Evolutionary conservation across 64 coral and sea anemone genomes (phyloP).

Genomic region (Catalaphyllia jardinei): DNA sequence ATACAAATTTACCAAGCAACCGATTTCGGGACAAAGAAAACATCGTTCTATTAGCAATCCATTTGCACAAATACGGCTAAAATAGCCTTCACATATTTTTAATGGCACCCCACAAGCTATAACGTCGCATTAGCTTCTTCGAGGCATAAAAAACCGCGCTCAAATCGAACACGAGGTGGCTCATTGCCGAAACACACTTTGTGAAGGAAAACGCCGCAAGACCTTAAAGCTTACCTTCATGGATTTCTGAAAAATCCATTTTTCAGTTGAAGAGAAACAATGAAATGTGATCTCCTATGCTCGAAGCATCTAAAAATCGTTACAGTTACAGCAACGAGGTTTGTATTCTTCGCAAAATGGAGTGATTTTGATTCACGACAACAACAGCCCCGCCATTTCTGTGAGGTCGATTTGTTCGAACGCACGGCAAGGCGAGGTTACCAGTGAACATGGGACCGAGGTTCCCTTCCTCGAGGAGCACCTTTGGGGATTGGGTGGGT

Average conservation of each 20-base stretch:
- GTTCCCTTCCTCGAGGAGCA: not conserved
- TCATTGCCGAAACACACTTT: not conserved
- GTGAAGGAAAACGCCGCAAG: not conserved
- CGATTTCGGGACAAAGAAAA: not conserved
- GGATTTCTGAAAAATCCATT: constrained; percentile 79
- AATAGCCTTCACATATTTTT: not conserved
- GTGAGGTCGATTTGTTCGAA: constrained; percentile 25
- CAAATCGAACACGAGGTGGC: not conserved
- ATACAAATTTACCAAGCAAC: not conserved
- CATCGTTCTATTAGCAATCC: not conserved
- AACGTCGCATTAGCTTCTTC: not conserved
- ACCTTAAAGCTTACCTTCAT: constrained; percentile 54
- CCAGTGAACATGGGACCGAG: not conserved
- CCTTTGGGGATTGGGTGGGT: not conserved
- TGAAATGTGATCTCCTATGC: not conserved
- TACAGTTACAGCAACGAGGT: not conserved
- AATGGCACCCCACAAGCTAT: not conserved
- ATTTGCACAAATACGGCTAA: not conserved
- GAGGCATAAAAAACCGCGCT: not conserved
- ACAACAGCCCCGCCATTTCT: constrained; percentile 24
- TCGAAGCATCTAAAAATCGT: not conserved
- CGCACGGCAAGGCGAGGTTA: constrained; percentile 12
- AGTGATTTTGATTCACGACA: not conserved
- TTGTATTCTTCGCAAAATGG: not conserved
- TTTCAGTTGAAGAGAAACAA: not conserved